Evolutionary conservation across 2,888 invertebrate genomes (phyloP), one percentile per base, ranked within the genome.

Genomic region (Aricia artaxerxes): DNA sequence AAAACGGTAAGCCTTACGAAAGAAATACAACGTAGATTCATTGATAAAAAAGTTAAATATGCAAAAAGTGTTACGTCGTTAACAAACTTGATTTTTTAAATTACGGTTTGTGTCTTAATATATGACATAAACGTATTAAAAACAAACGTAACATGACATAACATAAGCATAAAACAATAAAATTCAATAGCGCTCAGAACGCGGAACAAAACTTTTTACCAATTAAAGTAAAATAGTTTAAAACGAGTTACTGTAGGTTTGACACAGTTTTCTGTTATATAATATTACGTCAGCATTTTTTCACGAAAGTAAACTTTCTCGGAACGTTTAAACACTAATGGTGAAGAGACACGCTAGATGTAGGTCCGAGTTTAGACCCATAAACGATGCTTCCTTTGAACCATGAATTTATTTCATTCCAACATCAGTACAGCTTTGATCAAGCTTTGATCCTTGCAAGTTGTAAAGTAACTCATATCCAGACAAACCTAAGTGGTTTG

Each of bases 221-320:
- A 69, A 13, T 69, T 69, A 69, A 24, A 38, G 69, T 69, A 38
- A 69, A 69, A 69, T 38, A 69, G 69, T 69, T 69, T 69, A 5
- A 35, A 69, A 38, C 69, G 69, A 69, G 69, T 69, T 35, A 11
- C 35, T 13, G 9, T 49, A 69, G 3, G 69, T 69, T 69, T 69
- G 69, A 69, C 69, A 76, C 53, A 76, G 76, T 76, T 76, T 31
- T 57, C 76, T 35, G 53, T 53, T 76, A 76, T 35, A 75, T 75
- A 57, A 76, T 76, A 76, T 76, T 76, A 57, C 76, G 76, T 76
- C 76, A 76, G 6, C 35, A 13, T 57, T 76, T 76, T 75, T 76
- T 76, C 49, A 76, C 31, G 76, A 76, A 76, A 76, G 76, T 24
- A 16, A 11, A 44, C 76, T 76, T 76, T 76, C 76, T 76, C 76